Conservation (phyloP, 2,797 vertebrate genomes). For the Tolypeutes matacus region DNA sequence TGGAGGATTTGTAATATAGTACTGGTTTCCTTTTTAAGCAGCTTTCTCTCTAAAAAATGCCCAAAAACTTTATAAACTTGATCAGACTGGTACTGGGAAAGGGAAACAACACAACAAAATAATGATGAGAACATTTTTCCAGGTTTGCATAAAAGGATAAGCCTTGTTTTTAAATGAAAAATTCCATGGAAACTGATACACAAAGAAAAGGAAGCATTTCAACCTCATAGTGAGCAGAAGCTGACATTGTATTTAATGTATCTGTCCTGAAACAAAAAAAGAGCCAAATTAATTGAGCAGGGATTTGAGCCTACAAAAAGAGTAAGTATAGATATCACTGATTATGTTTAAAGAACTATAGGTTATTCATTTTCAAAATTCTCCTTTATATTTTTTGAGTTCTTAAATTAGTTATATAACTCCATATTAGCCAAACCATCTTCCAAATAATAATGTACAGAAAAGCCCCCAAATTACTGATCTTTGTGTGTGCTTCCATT, state of each 20-base stretch:
- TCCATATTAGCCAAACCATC: not conserved
- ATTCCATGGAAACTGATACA: conserved; percentile 22
- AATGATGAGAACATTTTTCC: conserved; percentile 54
- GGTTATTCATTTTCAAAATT: not conserved
- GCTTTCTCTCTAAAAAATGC: conserved; percentile 4
- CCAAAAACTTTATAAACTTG: conserved; percentile 34
- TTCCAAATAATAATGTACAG: not conserved
- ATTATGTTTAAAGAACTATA: not conserved
- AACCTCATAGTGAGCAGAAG: not conserved
- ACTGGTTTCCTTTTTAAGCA: not conserved
- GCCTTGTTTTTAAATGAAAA: conserved; percentile 54
- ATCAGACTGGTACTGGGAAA: conserved; percentile 34
- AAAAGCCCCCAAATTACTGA: not conserved
- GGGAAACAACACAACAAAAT: conserved; percentile 30
- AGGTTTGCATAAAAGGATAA: conserved; percentile 50
- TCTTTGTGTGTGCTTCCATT: not conserved
- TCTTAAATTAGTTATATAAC: conserved; percentile 3
- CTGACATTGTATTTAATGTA: not conserved
- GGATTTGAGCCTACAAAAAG: not conserved
- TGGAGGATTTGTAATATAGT: conserved; percentile 24
- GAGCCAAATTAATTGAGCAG: not conserved
- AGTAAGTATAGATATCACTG: not conserved
- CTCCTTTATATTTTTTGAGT: not conserved
- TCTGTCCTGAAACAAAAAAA: conserved; percentile 1
- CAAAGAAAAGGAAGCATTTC: conserved; percentile 37